A percentile compares a stretch with the other conserved stretches of the same genome.
Evolutionary conservation across 1,140 invertebrate genomes (phyloP).

Genomic region (Solen grandis): DNA sequence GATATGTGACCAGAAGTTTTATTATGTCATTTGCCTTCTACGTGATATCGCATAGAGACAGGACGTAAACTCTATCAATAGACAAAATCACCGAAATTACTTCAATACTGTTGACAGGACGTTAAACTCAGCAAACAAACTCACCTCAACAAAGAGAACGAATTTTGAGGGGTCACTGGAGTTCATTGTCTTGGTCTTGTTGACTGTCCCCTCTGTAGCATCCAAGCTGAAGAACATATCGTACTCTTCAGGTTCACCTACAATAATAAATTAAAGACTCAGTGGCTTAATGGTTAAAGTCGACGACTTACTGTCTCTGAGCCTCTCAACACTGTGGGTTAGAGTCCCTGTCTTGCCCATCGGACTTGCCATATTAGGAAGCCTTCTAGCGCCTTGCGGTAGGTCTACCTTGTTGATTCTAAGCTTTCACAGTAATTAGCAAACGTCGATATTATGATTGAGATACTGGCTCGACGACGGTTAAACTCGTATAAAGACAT

Average conservation of each 20-base stretch:
- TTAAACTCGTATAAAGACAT: too few relatives aligned
- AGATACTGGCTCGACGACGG: too few relatives aligned
- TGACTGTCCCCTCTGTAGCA: conserved; percentile 3
- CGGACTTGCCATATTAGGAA: too few relatives aligned
- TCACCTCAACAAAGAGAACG: conserved; percentile 39
- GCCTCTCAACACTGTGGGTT: too few relatives aligned
- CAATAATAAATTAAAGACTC: not conserved
- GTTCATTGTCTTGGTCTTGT: conserved; percentile 38
- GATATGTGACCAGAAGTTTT: not conserved
- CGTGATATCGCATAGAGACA: not conserved
- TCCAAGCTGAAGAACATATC: conserved; percentile 32
- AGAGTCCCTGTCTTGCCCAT: too few relatives aligned
- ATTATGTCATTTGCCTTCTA: not conserved
- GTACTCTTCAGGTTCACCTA: conserved; percentile 41
- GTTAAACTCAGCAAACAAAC: too few relatives aligned
- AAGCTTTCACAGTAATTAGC: too few relatives aligned
- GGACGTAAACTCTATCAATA: not conserved
- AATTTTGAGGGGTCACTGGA: conserved; percentile 37
- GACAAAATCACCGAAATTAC: not conserved
- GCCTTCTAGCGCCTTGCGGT: too few relatives aligned
- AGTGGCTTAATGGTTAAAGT: too few relatives aligned
- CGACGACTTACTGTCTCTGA: too few relatives aligned
- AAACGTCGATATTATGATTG: too few relatives aligned
- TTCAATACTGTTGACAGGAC: not conserved
- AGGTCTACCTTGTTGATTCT: too few relatives aligned